Base-by-base conservation (phyloP, 1,140 invertebrate genomes). In the Delia radicum region DNA sequence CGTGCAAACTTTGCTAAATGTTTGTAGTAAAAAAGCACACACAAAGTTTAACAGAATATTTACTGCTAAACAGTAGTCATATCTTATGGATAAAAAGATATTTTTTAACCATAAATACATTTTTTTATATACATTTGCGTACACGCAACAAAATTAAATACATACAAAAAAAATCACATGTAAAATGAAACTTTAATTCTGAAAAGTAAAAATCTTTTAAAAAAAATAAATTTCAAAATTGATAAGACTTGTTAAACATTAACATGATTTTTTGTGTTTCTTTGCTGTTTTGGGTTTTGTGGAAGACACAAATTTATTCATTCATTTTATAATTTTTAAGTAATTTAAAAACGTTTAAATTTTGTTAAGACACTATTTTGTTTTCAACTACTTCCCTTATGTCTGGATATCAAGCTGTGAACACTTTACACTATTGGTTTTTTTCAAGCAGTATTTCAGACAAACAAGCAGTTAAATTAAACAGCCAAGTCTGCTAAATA, bases 281-380 rank as follows among this genome's bases (percentile, higher is more conserved):
- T n/a, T n/a, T n/a, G n/a, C n/a, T n/a, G n/a, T n/a, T n/a, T n/a
- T n/a, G n/a, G n/a, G n/a, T n/a, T n/a, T n/a, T n/a, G n/a, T n/a
- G n/a, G n/a, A 48, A 37, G 13, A 37, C 33, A 37, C 13, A 37
- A 37, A 15, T 48, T 12, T 2, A 48, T 55, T 4, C n/a, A n/a
- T n/a, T n/a, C n/a, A n/a, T n/a, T n/a, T n/a, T n/a, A n/a, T n/a
- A n/a, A n/a, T n/a, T n/a, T n/a, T n/a, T n/a, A n/a, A 69, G 65
- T 33, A 69, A 69, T 69, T 69, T 69, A 69, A 69, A 69, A 69
- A 69, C 65, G 21, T 69, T 69, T 69, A 67, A 67, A 62, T 21
- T 21, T 24, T 62, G 26, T 62, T 24, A n/a, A n/a, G n/a, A n/a
- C n/a, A 21, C 55, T 24, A 18, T 24, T 24, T 24, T 24, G 18